Evolutionary conservation across 2,797 vertebrate species (phyloP).

Genomic region (Cyclopterus lumpus): DNA sequence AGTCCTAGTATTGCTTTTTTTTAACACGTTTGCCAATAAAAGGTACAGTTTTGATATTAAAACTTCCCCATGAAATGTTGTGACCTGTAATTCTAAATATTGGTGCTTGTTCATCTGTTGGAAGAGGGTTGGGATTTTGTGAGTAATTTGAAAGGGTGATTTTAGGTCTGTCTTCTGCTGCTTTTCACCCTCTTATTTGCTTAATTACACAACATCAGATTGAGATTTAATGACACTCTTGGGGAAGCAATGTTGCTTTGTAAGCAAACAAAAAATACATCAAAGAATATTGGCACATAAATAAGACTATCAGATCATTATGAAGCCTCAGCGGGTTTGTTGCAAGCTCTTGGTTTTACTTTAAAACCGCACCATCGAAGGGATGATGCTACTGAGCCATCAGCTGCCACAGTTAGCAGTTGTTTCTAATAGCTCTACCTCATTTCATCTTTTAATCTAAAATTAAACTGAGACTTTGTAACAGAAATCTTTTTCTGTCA

Average conservation of each 20-base stretch:
- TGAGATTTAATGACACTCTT: conserved; percentile 17
- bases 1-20: background rate
- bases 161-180: conserved; percentile 12
- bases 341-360: conserved; percentile 2
- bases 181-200: background rate
- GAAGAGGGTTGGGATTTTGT: conserved; percentile 14
- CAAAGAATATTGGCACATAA: conserved; percentile 24
- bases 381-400: background rate
- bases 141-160: background rate
- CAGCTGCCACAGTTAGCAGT: background rate
- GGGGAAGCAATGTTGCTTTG: background rate
- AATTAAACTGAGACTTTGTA: background rate
- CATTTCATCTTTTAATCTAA: background rate
- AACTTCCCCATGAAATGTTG: background rate
- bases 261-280: conserved; percentile 22
- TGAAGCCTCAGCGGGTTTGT: conserved; percentile 9
- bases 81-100: conserved; percentile 5
- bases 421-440: background rate
- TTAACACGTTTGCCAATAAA: background rate
- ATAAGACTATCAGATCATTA: background rate
- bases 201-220: conserved; percentile 22
- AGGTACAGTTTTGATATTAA: background rate
- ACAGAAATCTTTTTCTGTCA: background rate
- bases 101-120: conserved; percentile 9
- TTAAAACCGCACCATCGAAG: background rate